Evolutionary conservation across 2,888 invertebrate species (phyloP), one percentile per base, ranked within the genome.

Genomic region (Vanessa cardui): DNA sequence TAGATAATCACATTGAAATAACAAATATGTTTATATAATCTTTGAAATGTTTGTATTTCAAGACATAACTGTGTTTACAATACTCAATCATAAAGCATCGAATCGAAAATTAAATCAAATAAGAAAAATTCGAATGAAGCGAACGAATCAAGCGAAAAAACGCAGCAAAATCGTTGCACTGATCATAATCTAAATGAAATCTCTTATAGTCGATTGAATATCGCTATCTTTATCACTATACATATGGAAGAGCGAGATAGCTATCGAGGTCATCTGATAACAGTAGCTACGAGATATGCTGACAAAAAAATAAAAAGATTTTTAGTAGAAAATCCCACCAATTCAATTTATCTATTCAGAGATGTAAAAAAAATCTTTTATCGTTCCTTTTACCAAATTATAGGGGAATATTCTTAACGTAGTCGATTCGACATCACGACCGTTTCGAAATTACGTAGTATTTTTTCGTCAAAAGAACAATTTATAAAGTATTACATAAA

Each of bases 261-360:
- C 61, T 64, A 66, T 62, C 61, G 67, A 67, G 69, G 68, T 62
- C 68, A 71, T 66, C 15, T 44, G 64, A 67, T 72, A 67, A 63
- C 59, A 46, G 47, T 60, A 54, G 52, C 50, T 21, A 33, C 18
- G 47, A 49, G 56, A 65, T 65, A 64, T 58, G 44, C 68, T 71
- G 72, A 71, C 66, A 68, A 66, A 66, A 71, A 69, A 64, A 54
- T 31, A 54, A 16, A 60, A 58, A 50, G 62, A 60, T 64, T 12
- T 59, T 50, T 50, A 62, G 58, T 65, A 56, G 64, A 59, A 73
- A 73, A 72, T 72, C 70, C 66, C 58, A 62, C 70, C 76, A 77
- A 81, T 80, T 80, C 80, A 77, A 85, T 83, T 83, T 82, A 69
- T 77, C 71, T 78, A 81, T 77, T 78, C 83, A 80, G 72, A 74